Conservation (phyloP, 2,113 vertebrate species). For the Chinchilla lanigera region DNA sequence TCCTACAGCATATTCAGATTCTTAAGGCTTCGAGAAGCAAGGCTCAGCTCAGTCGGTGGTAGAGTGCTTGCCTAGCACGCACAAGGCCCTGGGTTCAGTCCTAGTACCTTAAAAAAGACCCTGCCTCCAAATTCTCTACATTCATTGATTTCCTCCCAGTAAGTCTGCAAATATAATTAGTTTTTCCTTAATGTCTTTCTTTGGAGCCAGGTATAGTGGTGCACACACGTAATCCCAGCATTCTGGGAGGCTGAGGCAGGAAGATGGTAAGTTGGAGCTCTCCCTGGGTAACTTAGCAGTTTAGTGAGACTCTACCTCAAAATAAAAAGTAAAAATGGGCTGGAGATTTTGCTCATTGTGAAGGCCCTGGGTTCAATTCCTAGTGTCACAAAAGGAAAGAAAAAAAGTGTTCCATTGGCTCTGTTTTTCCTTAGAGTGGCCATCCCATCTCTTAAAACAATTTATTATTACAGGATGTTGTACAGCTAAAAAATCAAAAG, state of each 20-base stretch:
- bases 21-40: not conserved
- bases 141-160: not conserved
- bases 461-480: not conserved
- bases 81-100: not conserved
- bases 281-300: not conserved
- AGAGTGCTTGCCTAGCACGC: not conserved
- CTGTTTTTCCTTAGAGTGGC: not conserved
- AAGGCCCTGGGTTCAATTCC: not conserved
- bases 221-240: not conserved
- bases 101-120: not conserved
- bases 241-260: not conserved
- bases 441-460: not conserved
- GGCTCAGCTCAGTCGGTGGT: not conserved
- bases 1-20: not conserved
- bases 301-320: not conserved
- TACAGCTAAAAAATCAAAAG: constrained; percentile 32
- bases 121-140: not conserved
- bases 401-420: not conserved
- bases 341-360: not conserved
- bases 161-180: constrained; percentile 1
- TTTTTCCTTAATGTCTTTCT: not conserved
- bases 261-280: not conserved
- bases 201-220: not conserved
- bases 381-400: not conserved
- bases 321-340: not conserved